Percentiles rank a stretch among this genome's conserved stretches.
phyloP scores from a whole-genome alignment of 2,113 vertebrate species.

The Sturnus vulgaris region DNA sequence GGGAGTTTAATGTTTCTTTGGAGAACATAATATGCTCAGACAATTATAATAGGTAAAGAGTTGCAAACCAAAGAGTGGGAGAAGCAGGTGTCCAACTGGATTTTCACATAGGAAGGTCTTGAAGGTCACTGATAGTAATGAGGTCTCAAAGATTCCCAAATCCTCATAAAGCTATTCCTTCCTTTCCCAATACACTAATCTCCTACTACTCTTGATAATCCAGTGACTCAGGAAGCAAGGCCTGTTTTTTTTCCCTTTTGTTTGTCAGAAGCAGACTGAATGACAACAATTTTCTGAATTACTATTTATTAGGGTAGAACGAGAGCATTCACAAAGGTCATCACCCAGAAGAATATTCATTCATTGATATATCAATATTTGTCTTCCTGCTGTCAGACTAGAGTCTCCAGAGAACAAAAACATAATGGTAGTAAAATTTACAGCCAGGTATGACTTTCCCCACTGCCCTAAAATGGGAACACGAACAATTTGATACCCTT shows the following conservation, averaged over 20 bases:
- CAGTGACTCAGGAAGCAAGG: background rate
- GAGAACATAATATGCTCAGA: slow-evolving; percentile 33
- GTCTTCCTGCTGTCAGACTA: slow-evolving; percentile 11
- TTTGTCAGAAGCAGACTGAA: background rate
- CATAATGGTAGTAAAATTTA: slow-evolving; percentile 12
- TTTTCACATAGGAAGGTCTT: slow-evolving; percentile 23
- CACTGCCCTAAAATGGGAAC: background rate
- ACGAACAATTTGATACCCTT: background rate
- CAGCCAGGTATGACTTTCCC: slow-evolving; percentile 14
- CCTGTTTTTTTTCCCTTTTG: background rate
- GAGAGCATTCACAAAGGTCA: background rate
- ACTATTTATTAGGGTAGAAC: background rate
- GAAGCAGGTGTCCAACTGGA: slow-evolving; percentile 49
- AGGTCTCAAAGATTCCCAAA: slow-evolving; percentile 34
- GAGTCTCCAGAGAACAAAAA: background rate
- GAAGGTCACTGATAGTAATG: slow-evolving; percentile 29
- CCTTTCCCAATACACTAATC: slow-evolving; percentile 16
- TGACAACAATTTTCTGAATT: slow-evolving; percentile 11
- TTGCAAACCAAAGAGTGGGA: slow-evolving; percentile 36
- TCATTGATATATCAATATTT: background rate
- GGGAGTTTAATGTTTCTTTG: slow-evolving; percentile 45
- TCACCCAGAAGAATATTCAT: background rate
- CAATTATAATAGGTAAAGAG: slow-evolving; percentile 50
- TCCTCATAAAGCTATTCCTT: slow-evolving; percentile 27
- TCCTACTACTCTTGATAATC: slow-evolving; percentile 5